Evolutionary conservation across 2,113 vertebrate genomes (phyloP), one percentile per base, ranked within the genome.

Genomic region (Phylloscopus trochiloides): DNA sequence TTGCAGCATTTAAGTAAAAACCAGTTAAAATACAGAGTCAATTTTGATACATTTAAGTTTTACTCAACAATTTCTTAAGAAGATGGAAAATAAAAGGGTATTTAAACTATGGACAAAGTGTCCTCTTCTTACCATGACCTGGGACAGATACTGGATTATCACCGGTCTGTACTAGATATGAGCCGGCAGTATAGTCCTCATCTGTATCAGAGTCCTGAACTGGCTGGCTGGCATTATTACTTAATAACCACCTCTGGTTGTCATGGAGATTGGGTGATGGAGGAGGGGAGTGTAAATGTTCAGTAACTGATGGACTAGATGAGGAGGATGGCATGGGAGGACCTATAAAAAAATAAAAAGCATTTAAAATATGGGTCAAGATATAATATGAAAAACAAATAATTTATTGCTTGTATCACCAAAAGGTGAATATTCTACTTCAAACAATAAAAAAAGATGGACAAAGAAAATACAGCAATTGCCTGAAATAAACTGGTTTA

Each of bases 211-310:
- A 98, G 94, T 98, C 98, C 97, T 98, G 98, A 98, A 96, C 94
- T 85, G 98, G 97, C 96, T 97, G 98, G 96, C 93, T 97, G 96
- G 97, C 97, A 97, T 97, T 97, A 97, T 97, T 97, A 98, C 98
- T 98, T 98, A 99, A 98, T 97, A 98, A 97, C 98, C 97, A 98
- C 97, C 96, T 97, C 98, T 98, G 98, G 97, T 98, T 98, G 97
- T 97, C 98, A 98, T 98, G 97, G 96, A 96, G 97, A 98, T 94
- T 92, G 91, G 97, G 97, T 97, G 97, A 98, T 97, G 97, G 97
- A 97, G 97, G 97, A 97, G 96, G 98, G 96, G 97, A 98, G 98
- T 96, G 97, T 97, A 97, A 97, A 97, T 98, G 98, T 92, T 98
- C 98, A 97, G 97, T 97, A 97, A 96, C 97, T 93, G 98, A 98